Evolutionary conservation across 2,888 invertebrate species (phyloP).

Genomic region (Dasysyrphus tricinctus): DNA sequence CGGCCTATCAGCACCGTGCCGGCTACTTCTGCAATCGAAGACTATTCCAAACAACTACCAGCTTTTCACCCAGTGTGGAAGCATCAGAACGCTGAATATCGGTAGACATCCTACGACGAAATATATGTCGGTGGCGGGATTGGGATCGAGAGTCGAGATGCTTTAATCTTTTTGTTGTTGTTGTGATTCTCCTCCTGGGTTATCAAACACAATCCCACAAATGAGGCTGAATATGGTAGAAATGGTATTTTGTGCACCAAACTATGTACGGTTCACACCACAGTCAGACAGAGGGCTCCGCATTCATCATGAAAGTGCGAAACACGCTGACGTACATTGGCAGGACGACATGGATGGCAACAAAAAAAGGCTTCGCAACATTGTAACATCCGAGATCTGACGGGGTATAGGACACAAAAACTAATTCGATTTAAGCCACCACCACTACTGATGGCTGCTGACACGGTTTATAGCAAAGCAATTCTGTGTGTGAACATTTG

Average conservation of each 20-base stretch:
- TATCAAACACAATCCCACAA: conserved; percentile 58
- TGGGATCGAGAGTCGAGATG: neutral
- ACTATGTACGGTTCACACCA: conserved; percentile 52
- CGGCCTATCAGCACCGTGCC: conserved; percentile 65
- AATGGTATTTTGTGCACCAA: conserved; percentile 41
- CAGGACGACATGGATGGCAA: conserved; percentile 44
- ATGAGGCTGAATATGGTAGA: conserved; percentile 49
- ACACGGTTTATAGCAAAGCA: neutral
- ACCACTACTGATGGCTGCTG: neutral
- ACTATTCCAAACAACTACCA: conserved; percentile 11
- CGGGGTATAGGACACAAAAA: conserved; percentile 28
- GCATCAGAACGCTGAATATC: neutral
- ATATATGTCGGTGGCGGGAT: neutral
- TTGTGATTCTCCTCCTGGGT: conserved; percentile 19
- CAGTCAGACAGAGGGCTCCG: conserved; percentile 34
- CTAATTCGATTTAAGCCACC: conserved; percentile 37
- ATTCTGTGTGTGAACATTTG: neutral
- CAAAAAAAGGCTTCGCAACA: conserved; percentile 21
- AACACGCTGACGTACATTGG: conserved; percentile 57
- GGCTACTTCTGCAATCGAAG: conserved; percentile 30
- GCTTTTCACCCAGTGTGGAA: conserved; percentile 6
- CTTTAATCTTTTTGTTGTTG: conserved; percentile 14
- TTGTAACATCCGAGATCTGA: conserved; percentile 21
- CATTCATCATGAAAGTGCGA: conserved; percentile 60
- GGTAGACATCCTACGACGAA: conserved; percentile 55